Conservation (phyloP, 2,797 vertebrate genomes). For the Pipistrellus pipistrellus region DNA sequence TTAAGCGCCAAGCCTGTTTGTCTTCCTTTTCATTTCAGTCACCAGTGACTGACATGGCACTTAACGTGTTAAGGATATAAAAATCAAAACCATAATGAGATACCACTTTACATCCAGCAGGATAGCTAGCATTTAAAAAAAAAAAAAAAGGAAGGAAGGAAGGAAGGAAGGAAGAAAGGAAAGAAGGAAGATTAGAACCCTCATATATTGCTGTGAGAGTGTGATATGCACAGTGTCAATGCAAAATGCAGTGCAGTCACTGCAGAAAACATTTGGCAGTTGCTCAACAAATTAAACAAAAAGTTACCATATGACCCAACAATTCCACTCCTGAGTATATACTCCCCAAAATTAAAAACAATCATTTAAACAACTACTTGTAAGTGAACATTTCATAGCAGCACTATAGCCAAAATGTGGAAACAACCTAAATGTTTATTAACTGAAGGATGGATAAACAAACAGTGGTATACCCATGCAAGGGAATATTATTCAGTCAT, state of each 20-base stretch:
- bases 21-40: too few relatives aligned
- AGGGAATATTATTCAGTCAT: not conserved
- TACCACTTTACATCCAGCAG: not conserved
- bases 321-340: not conserved
- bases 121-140: not conserved
- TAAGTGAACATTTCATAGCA: not conserved
- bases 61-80: not conserved
- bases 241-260: not conserved
- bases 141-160: too few relatives aligned
- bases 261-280: not conserved
- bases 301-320: not conserved
- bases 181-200: not conserved
- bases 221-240: not conserved
- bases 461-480: not conserved
- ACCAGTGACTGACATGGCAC: too few relatives aligned
- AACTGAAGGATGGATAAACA: not conserved
- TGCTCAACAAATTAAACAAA: conserved; percentile 9
- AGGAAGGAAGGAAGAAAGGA: too few relatives aligned
- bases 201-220: not conserved
- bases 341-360: not conserved
- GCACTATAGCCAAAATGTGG: not conserved
- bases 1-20: too few relatives aligned
- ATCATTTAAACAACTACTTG: not conserved
- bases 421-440: not conserved
- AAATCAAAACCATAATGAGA: conserved; percentile 43